A percentile compares a stretch with the other conserved stretches of the same genome.
phyloP scores from a whole-genome alignment of 2,888 invertebrate species.

The Melikaiella ostensackeni region DNA sequence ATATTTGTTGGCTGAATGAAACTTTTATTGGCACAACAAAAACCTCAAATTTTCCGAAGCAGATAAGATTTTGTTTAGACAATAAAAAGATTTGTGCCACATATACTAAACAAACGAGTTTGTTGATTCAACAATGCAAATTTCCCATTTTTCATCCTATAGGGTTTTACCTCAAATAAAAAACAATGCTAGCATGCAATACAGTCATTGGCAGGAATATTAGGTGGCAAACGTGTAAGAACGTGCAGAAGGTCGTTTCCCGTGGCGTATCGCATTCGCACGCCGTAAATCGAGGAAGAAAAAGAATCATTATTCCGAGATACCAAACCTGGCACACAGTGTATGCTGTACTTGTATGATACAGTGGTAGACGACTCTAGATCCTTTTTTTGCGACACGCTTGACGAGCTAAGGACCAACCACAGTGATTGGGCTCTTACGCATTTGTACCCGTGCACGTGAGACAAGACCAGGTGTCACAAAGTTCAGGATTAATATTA shows the following conservation, averaged over 20 bases:
- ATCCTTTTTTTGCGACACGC: not conserved
- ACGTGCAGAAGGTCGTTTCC: slow-evolving; percentile 20
- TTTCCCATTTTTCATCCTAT: not conserved
- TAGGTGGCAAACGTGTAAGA: slow-evolving; percentile 1
- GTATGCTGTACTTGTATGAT: not conserved
- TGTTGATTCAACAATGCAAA: too few relatives aligned
- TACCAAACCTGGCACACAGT: not conserved
- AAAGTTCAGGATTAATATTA: too few relatives aligned
- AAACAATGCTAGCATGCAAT: not conserved
- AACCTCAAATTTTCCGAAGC: too few relatives aligned
- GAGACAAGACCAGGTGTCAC: too few relatives aligned
- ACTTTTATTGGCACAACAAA: too few relatives aligned
- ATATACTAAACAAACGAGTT: too few relatives aligned
- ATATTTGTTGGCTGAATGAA: too few relatives aligned
- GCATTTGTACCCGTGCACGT: not conserved
- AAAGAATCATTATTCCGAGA: slow-evolving; percentile 7
- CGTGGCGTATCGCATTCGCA: slow-evolving; percentile 12
- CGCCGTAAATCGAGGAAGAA: slow-evolving; percentile 4
- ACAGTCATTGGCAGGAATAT: not conserved
- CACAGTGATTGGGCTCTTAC: slow-evolving; percentile 15
- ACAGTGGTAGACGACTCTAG: not conserved
- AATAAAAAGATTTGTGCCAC: too few relatives aligned
- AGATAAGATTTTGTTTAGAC: too few relatives aligned
- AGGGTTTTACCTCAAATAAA: not conserved
- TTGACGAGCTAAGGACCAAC: slow-evolving; percentile 6